Evolutionary conservation across 2,888 invertebrate genomes (phyloP), one percentile per base, ranked within the genome.

Genomic region (Seira musarum): DNA sequence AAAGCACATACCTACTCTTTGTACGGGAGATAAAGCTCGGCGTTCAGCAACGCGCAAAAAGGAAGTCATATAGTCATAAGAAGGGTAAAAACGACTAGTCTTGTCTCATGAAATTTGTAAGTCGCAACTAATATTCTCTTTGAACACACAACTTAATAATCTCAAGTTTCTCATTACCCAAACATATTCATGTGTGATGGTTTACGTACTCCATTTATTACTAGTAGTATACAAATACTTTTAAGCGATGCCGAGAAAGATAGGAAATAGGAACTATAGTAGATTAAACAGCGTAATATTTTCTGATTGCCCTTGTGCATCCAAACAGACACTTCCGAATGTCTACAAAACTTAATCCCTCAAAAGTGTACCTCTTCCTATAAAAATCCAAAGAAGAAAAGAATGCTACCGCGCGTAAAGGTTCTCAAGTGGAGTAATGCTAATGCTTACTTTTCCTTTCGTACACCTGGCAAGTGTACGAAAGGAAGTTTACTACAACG

Each of bases 161-260:
- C 77, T 65, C 70, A 77, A 70, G 70, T 70, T 70, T 77, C 77
- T 77, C 77, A 77, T 70, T 70, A 70, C 22, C 77, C 77, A 76
- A 49, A 49, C 49, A 49, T 49, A 13, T 40, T 5, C 40, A 40
- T 49, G 17, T 49, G 3, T n/a, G 17, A 15, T n/a, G 30, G 35
- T 71, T 61, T 63, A 64, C 64, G 63, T 72, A 24, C 17, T 25
- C 63, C 63, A 71, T n/a, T 6, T 35, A 61, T 10, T 15, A 25
- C 35, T 57, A 30, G 3, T 30, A 5, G 8, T 30, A 30, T 30
- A 2, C 8, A 30, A 2, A 5, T 8, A 30, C 30, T 30, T 30
- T 8, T 30, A 30, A 2, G 30, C 8, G 30, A 30, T 30, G 30
- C 8, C 8, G 30, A 30, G 8, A 8, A 30, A 30, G 15, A 13